These are phyloP conservation scores for Sebastes glaucus DNA, from an alignment of 2,797 vertebrate species.

Conservation along the genomic window DNA sequence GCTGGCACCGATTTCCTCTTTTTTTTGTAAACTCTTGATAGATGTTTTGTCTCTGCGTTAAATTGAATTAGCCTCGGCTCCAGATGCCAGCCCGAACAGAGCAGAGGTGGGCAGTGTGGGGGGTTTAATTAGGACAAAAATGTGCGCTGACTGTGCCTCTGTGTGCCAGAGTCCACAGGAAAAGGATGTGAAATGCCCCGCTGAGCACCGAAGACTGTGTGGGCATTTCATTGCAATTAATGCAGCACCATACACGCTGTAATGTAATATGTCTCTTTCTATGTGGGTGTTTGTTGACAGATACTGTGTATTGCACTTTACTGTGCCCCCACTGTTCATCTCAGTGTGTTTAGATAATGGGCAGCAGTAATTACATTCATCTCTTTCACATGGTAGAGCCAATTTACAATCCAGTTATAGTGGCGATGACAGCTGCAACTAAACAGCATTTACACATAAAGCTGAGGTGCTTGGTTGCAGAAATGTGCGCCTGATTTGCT, in stretches of 20 bases:
- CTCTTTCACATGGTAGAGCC: constrained; percentile 33
- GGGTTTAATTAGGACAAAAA: constrained; percentile 69
- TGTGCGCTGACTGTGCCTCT: constrained; percentile 51
- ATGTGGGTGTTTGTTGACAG: constrained; percentile 39
- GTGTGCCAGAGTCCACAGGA: constrained; percentile 43
- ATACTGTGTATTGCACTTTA: constrained; percentile 14
- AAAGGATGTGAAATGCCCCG: constrained; percentile 61
- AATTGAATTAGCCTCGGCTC: constrained; percentile 56
- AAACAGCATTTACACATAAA: constrained; percentile 25
- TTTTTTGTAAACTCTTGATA: constrained; percentile 21
- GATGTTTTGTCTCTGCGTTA: constrained; percentile 43
- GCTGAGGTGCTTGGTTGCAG: neutral
- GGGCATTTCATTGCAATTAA: constrained; percentile 56
- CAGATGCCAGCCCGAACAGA: constrained; percentile 49
- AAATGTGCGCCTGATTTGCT: neutral
- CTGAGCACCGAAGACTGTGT: constrained; percentile 54
- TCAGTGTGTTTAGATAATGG: constrained; percentile 44
- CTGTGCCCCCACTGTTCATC: constrained; percentile 2
- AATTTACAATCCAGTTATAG: constrained; percentile 42
- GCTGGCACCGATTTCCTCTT: constrained; percentile 9
- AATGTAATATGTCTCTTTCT: constrained; percentile 42
- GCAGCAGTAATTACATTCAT: constrained; percentile 58
- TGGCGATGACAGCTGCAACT: constrained; percentile 12
- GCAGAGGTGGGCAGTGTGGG: constrained; percentile 56
- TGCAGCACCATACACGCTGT: constrained; percentile 12